Evolutionary conservation across 2,113 vertebrate species (phyloP).

Genomic region (Pelecanus crispus): DNA sequence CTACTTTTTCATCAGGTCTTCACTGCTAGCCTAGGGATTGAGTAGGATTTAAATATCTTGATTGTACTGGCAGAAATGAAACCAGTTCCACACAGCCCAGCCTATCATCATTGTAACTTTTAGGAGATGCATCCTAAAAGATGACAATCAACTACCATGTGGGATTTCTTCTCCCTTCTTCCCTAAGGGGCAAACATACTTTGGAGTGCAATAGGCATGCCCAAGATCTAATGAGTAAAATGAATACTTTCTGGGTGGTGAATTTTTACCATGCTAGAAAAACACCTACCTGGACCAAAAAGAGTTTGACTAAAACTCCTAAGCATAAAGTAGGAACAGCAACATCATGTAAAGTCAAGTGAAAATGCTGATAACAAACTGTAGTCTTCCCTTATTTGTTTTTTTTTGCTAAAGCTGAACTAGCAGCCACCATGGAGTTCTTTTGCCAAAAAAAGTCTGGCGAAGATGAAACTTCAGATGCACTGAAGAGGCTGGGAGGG

Average conservation of each 20-base stretch:
- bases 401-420: not conserved
- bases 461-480: not conserved
- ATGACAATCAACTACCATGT: rapidly evolving
- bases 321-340: not conserved
- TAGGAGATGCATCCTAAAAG: not conserved
- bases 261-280: not conserved
- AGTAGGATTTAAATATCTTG: not conserved
- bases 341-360: not conserved
- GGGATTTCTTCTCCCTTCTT: not conserved
- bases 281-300: not conserved
- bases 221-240: not conserved
- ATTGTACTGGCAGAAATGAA: not conserved
- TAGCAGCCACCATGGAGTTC: not conserved
- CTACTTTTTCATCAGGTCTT: not conserved
- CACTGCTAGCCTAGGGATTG: not conserved
- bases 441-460: not conserved
- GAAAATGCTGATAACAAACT: not conserved
- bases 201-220: not conserved
- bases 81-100: not conserved
- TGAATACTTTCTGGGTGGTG: not conserved
- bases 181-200: not conserved
- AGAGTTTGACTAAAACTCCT: not conserved
- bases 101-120: not conserved
- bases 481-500: not conserved
- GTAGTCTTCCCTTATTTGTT: not conserved